phyloP scores from a whole-genome alignment of 2,797 vertebrate species.

The Cyprinella venusta region DNA sequence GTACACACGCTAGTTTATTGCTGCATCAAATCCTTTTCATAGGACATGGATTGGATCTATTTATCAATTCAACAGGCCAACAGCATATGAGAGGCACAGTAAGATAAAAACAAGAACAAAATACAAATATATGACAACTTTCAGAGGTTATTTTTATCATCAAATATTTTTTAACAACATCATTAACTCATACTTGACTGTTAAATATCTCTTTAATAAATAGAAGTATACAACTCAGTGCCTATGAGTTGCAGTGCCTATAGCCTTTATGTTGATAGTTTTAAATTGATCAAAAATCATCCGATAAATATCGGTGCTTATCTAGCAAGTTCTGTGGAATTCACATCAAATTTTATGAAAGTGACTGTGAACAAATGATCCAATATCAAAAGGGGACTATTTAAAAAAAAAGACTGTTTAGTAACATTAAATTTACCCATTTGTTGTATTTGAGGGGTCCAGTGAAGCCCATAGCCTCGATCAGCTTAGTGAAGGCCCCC shows the following conservation, averaged over 20 bases:
- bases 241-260: too few relatives aligned
- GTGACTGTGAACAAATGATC: background rate
- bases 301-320: background rate
- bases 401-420: background rate
- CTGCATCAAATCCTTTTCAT: background rate
- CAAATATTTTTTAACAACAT: background rate
- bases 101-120: background rate
- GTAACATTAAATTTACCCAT: constrained; percentile 84
- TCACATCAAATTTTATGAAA: background rate
- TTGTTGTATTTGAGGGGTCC: constrained; percentile 96
- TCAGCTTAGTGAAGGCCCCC: constrained; percentile 89
- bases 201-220: background rate
- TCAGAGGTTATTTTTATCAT: background rate
- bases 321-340: background rate
- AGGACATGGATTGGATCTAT: background rate
- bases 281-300: background rate
- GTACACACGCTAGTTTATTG: background rate
- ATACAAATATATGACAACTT: background rate
- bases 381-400: background rate
- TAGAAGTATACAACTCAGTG: background rate
- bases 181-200: background rate
- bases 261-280: background rate
- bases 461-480: constrained; percentile 96
- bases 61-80: background rate
- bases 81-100: background rate